A percentile compares a stretch with the other conserved stretches of the same genome.
phyloP scores from a whole-genome alignment of 2,113 vertebrate species.

The Equus quagga region DNA sequence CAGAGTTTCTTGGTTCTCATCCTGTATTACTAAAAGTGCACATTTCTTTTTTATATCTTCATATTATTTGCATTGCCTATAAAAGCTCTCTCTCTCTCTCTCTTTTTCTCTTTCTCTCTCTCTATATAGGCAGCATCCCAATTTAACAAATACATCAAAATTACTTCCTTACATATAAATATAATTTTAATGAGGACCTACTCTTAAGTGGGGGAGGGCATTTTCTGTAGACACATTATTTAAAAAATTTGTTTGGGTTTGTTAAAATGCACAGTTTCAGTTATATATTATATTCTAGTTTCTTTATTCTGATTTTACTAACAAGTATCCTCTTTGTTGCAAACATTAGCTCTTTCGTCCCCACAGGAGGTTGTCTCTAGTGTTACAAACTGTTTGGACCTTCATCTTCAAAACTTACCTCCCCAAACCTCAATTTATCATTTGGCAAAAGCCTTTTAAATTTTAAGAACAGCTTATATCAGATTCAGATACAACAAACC shows the following conservation, averaged over 20 bases:
- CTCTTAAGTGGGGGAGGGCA: background rate
- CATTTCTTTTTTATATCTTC: background rate
- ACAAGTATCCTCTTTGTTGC: background rate
- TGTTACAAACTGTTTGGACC: background rate
- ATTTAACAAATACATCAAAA: background rate
- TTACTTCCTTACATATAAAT: background rate
- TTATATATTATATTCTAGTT: background rate
- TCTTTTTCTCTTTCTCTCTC: background rate
- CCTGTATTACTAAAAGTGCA: background rate
- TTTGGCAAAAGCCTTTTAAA: background rate
- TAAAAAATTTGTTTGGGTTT: background rate
- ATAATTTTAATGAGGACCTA: background rate
- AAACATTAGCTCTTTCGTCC: background rate
- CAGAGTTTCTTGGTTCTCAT: background rate
- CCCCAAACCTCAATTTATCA: background rate
- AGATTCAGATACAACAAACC: slow-evolving; percentile 1
- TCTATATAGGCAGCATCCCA: background rate
- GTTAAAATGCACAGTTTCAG: background rate
- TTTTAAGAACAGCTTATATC: background rate
- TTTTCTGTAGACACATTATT: background rate
- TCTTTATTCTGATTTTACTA: background rate
- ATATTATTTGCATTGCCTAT: background rate
- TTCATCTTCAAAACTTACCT: background rate
- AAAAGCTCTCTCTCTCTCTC: background rate
- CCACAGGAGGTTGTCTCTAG: background rate